Evolutionary conservation across 2,113 vertebrate species (phyloP).

Genomic region (Camelus bactrianus): DNA sequence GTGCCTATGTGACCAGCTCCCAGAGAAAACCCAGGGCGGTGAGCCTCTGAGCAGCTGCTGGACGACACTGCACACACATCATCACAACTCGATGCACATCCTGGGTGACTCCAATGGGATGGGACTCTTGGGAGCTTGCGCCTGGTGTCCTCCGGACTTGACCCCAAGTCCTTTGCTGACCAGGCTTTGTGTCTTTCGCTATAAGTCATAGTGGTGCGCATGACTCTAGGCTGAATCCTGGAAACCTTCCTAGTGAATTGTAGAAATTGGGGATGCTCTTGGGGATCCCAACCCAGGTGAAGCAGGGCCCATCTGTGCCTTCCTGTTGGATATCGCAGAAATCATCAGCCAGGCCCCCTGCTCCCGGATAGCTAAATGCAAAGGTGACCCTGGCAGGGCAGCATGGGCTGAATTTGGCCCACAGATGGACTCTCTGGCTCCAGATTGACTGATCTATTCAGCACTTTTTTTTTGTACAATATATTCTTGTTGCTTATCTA

Average conservation of each 20-base stretch:
- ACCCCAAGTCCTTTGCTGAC: background rate
- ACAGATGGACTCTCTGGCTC: too few species aligned
- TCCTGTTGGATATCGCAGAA: background rate
- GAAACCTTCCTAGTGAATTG: too few species aligned
- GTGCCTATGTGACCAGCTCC: background rate
- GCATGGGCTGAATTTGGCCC: background rate
- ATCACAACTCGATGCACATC: rapidly evolving
- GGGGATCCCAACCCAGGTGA: background rate
- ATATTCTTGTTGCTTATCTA: too few species aligned
- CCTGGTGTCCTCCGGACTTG: background rate
- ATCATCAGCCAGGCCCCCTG: background rate
- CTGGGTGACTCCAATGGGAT: background rate
- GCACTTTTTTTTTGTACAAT: too few species aligned
- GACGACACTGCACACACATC: background rate
- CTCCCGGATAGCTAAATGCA: background rate
- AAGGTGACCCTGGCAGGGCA: background rate
- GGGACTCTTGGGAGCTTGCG: background rate
- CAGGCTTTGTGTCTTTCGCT: rapidly evolving
- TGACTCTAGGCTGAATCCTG: background rate
- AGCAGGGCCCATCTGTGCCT: background rate
- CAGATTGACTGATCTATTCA: background rate
- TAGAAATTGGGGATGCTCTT: background rate
- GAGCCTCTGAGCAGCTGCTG: background rate
- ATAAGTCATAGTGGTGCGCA: too few species aligned
- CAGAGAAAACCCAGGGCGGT: background rate